Conservation (phyloP, 2,113 vertebrate genomes). For the Microcebus ravelobensis region DNA sequence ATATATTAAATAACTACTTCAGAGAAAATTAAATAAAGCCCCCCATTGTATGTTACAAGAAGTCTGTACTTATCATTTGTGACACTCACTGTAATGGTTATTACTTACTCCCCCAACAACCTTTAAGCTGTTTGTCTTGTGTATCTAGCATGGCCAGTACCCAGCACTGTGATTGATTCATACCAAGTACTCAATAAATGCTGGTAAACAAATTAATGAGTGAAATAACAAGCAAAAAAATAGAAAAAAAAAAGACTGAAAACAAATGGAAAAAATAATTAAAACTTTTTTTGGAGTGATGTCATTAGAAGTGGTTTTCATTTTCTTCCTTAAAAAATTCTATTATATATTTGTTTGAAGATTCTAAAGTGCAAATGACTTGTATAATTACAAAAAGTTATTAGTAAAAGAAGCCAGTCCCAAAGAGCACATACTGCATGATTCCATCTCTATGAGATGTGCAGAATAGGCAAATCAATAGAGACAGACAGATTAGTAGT, state of each 20-base stretch:
- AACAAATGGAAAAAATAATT: not conserved
- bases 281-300: not conserved
- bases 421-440: not conserved
- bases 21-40: not conserved
- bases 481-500: not conserved
- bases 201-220: not conserved
- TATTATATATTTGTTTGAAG: not conserved
- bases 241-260: not conserved
- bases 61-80: not conserved
- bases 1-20: constrained; percentile 8
- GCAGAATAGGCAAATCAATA: not conserved
- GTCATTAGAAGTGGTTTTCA: not conserved
- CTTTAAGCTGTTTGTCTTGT: not conserved
- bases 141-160: not conserved
- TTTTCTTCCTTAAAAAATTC: constrained; percentile 20
- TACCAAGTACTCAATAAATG: not conserved
- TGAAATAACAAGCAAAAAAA: not conserved
- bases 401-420: not conserved
- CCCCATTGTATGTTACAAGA: not conserved
- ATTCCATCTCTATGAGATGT: not conserved
- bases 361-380: constrained; percentile 1
- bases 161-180: not conserved
- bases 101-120: not conserved
- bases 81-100: not conserved
- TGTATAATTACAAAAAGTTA: not conserved